Base-by-base conservation (phyloP, 1,140 invertebrate genomes). In the Spodoptera frugiperda region DNA sequence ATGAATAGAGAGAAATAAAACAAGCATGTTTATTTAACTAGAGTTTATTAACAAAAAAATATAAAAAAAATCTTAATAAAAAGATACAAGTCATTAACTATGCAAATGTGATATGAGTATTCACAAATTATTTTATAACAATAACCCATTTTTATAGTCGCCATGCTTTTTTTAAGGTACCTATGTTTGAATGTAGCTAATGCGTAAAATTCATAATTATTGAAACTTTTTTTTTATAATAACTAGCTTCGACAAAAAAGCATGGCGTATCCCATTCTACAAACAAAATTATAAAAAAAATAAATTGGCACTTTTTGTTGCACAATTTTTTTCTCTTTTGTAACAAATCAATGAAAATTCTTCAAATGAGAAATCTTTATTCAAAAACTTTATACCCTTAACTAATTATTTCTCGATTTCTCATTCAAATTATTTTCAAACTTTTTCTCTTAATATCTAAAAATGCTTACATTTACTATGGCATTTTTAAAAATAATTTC, bases 401-500 rank as follows among this genome's bases (percentile, higher is more conserved):
- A 44, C 11, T 33, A 77, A 78, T 67, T 72, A 49, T 68, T 39
- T 76, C 25, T 55, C 75, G 89, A 92, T 92, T 91, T 92, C 89
- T 86, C 82, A 87, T 92, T 93, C 91, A 92, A 93, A 91, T 87
- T 76, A 89, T 87, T 89, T 90, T 92, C 92, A 88, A 75, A 61
- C 30, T n/a, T 54, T 4, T 11, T 72, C n/a, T 17, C 6, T 44
- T 90, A 88, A 68, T 73, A 83, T 68, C 84, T 87, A 90, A 80
- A 78, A 80, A 78, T 84, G 76, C 91, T 92, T 92, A 93, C 54
- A 89, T 76, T 86, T 92, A 93, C 87, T 92, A 93, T 93, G 92
- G 92, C 92, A 92, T 93, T 89, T 84, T 84, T 77, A 77, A 59
- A 33, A 63, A 53, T 75, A 63, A 75, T 75, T 75, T 65, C 59